Evolutionary conservation across 2,888 invertebrate species (phyloP).

Genomic region (Thecophora atra): DNA sequence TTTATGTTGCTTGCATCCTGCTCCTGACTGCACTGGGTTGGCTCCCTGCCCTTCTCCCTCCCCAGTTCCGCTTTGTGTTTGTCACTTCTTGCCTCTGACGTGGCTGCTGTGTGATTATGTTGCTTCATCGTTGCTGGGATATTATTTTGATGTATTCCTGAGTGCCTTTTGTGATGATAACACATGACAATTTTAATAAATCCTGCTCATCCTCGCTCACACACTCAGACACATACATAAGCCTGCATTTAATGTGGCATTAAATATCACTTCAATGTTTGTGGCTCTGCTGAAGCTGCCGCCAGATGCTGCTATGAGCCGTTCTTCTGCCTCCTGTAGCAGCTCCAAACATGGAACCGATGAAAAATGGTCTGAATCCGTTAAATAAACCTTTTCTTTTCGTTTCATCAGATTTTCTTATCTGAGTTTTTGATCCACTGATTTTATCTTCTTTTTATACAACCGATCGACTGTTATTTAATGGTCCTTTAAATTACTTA

Average conservation of each 20-base stretch:
- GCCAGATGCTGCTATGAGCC: neutral
- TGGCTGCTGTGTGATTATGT: neutral
- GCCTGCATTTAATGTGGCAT: neutral
- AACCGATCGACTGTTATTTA: too few relatives aligned
- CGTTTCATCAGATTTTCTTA: too few relatives aligned
- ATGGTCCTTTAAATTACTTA: too few relatives aligned
- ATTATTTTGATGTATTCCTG: slow-evolving; percentile 15
- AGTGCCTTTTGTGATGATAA: slow-evolving; percentile 1
- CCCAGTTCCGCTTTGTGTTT: too few relatives aligned
- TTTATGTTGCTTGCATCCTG: neutral
- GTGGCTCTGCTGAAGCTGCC: neutral
- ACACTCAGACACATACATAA: slow-evolving; percentile 1
- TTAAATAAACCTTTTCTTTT: too few relatives aligned
- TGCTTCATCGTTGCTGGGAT: neutral
- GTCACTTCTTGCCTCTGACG: neutral
- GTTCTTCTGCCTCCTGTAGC: neutral
- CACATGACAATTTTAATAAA: slow-evolving; percentile 19
- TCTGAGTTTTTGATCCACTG: too few relatives aligned
- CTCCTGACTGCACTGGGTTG: neutral
- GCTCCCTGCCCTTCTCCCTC: neutral
- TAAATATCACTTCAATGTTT: neutral
- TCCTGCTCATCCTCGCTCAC: neutral
- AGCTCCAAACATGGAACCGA: neutral
- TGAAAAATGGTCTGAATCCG: neutral
- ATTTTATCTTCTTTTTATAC: too few relatives aligned